Evolutionary conservation across 2,888 invertebrate genomes (phyloP).

Genomic region (Lordiphosa andalusiaca): DNA sequence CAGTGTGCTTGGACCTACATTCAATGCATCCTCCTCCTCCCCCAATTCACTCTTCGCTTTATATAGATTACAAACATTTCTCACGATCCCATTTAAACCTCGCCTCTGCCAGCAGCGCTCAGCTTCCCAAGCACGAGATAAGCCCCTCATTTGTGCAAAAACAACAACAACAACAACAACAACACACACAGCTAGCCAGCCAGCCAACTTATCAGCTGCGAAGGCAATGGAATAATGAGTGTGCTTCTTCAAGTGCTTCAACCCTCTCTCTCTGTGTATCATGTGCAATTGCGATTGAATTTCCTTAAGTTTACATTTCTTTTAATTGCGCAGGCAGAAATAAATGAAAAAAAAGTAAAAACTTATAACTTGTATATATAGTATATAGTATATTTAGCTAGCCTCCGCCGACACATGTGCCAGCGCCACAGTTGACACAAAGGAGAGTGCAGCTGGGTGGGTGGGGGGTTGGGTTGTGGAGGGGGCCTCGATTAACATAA

Average conservation of each 20-base stretch:
- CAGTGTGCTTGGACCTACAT: too few species aligned
- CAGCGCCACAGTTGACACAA: slow-evolving; percentile 21
- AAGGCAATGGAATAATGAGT: slow-evolving; percentile 1
- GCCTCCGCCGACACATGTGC: slow-evolving; percentile 9
- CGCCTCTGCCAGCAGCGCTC: slow-evolving; percentile 5
- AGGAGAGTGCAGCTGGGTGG: slow-evolving; percentile 6
- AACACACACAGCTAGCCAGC: too few species aligned
- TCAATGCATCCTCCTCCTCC: too few species aligned
- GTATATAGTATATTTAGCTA: slow-evolving; percentile 20
- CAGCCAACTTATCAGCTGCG: slow-evolving; percentile 1
- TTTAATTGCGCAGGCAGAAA: slow-evolving; percentile 64
- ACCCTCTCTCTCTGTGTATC: slow-evolving; percentile 37
- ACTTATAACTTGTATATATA: slow-evolving; percentile 20
- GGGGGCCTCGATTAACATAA: slow-evolving; percentile 63
- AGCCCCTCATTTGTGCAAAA: slow-evolving; percentile 20
- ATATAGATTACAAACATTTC: slow-evolving; percentile 27
- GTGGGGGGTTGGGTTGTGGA: background rate
- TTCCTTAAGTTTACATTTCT: slow-evolving; percentile 60
- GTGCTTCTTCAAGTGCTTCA: slow-evolving; percentile 11
- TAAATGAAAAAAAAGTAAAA: slow-evolving; percentile 25
- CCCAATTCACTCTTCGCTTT: too few species aligned
- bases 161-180: background rate
- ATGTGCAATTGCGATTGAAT: slow-evolving; percentile 56
- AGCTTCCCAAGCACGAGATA: slow-evolving; percentile 53
- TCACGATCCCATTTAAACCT: slow-evolving; percentile 54